Evolutionary conservation across 2,797 vertebrate species (phyloP).

Genomic region (Hozukius guyotensis): DNA sequence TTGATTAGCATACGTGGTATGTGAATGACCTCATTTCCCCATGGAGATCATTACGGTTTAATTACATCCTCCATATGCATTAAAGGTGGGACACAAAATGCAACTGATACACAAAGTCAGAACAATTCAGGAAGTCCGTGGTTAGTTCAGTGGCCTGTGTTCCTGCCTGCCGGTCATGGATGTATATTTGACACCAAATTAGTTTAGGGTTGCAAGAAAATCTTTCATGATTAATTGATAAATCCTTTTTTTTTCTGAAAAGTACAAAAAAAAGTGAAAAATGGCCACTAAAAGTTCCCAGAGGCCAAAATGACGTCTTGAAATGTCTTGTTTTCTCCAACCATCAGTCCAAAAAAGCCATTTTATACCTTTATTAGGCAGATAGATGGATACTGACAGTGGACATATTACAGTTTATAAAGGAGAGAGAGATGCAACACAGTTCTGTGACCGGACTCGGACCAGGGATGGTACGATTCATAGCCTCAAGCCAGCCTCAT

Average conservation of each 20-base stretch:
- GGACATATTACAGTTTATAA: not conserved
- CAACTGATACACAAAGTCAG: not conserved
- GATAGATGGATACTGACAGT: not conserved
- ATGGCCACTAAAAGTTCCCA: not conserved
- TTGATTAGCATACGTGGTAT: not conserved
- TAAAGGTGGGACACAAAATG: not conserved
- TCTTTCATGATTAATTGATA: not conserved
- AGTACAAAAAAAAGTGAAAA: not conserved
- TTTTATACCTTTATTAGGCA: not conserved
- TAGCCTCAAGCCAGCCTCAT: not conserved
- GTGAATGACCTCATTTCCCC: not conserved
- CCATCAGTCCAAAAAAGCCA: not conserved
- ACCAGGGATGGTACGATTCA: not conserved
- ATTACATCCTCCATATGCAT: not conserved
- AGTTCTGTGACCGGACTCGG: not conserved
- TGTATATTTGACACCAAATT: not conserved
- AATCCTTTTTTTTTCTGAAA: not conserved
- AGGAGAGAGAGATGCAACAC: not conserved
- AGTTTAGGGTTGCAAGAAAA: not conserved
- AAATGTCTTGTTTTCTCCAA: not conserved
- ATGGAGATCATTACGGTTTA: not conserved
- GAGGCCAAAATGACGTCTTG: rapidly evolving
- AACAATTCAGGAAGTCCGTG: not conserved
- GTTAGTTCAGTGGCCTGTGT: not conserved
- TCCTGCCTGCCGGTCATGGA: not conserved